A percentile compares a stretch with the other conserved stretches of the same genome.
phyloP scores from a whole-genome alignment of 2,888 invertebrate genomes.

The Keiferia lycopersicella region DNA sequence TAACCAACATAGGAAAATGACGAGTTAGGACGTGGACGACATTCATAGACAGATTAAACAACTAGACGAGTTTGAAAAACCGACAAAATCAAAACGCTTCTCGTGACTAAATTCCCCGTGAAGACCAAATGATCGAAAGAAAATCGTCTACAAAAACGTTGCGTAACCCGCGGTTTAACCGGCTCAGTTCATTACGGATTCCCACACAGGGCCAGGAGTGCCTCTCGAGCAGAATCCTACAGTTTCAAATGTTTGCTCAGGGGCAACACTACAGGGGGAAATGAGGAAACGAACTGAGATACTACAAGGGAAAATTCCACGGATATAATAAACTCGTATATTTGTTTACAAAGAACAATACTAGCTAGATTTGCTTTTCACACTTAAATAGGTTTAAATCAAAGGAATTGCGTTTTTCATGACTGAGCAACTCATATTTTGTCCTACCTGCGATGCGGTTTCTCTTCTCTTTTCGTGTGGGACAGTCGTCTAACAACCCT shows the following conservation, averaged over 20 bases:
- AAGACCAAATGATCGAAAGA: no score
- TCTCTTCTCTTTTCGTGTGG: no score
- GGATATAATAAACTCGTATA: no score
- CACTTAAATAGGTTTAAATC: not conserved
- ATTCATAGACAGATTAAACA: no score
- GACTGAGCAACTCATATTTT: no score
- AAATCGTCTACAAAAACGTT: not conserved
- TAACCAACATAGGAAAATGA: no score
- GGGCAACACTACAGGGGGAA: not conserved
- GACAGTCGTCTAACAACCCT: no score
- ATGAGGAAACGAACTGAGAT: not conserved
- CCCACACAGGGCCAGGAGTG: slow-evolving; percentile 16
- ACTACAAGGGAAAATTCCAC: not conserved
- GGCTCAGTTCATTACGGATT: slow-evolving; percentile 12
- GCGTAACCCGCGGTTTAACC: not conserved
- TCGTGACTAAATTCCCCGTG: no score
- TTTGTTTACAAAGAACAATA: slow-evolving; percentile 2
- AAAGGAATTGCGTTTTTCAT: not conserved
- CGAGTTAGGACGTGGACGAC: no score
- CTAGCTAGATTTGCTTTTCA: not conserved
- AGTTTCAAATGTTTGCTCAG: slow-evolving; percentile 8
- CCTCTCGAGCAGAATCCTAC: slow-evolving; percentile 8
- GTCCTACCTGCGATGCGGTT: no score
- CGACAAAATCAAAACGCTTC: no score
- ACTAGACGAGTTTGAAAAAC: no score